A percentile compares a stretch with the other conserved stretches of the same genome.
These are phyloP conservation scores for Neoascia interrupta DNA, from an alignment of 2,888 invertebrate genomes.

Conservation along the genomic window DNA sequence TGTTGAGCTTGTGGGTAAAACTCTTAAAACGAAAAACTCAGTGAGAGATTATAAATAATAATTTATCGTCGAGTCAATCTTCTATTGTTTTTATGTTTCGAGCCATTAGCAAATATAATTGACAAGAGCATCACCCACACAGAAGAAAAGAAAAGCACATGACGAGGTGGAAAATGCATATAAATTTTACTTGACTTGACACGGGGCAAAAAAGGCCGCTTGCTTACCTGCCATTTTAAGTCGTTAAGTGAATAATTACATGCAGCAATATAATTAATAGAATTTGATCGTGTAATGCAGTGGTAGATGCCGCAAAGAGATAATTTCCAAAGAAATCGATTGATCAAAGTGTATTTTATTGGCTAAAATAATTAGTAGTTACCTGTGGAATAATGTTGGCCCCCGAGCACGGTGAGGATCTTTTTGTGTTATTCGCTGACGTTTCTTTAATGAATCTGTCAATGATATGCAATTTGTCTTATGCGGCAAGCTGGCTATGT, in stretches of 20 bases:
- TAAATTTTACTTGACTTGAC: constrained; percentile 43
- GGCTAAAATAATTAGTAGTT: too few species aligned
- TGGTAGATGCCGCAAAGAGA: background rate
- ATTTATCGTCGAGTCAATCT: constrained; percentile 34
- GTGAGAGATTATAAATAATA: background rate
- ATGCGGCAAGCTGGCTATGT: too few species aligned
- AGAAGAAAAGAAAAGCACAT: background rate
- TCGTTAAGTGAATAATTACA: constrained; percentile 43
- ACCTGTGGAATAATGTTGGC: too few species aligned
- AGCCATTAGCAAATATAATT: constrained; percentile 48
- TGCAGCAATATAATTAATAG: constrained; percentile 8
- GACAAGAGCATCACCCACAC: constrained; percentile 34
- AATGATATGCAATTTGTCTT: too few species aligned
- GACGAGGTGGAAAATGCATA: background rate
- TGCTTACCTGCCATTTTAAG: constrained; percentile 5
- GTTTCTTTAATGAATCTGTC: too few species aligned
- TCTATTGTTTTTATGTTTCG: constrained; percentile 35
- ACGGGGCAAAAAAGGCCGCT: constrained; percentile 18
- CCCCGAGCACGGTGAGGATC: too few species aligned
- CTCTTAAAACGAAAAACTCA: background rate
- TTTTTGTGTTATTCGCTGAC: too few species aligned
- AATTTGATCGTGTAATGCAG: constrained; percentile 15
- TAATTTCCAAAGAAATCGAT: constrained; percentile 19
- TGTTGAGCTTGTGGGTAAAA: background rate
- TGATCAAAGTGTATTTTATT: constrained; percentile 38